These are phyloP conservation scores for Gephyroberyx darwinii DNA, from an alignment of 2,797 vertebrate genomes.

Conservation along the genomic window DNA sequence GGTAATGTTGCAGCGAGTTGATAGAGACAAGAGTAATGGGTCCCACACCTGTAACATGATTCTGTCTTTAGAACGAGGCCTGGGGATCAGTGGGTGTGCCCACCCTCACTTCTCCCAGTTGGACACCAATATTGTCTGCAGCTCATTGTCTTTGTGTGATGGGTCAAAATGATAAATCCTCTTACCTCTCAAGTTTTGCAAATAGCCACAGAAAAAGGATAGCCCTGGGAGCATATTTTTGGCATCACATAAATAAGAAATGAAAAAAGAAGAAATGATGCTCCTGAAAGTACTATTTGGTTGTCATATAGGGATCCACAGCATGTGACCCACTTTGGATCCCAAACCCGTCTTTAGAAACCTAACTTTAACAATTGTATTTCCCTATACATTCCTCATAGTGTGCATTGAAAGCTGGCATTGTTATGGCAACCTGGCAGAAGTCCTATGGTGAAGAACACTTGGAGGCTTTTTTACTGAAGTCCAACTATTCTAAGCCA, in stretches of 20 bases:
- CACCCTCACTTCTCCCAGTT: constrained; percentile 57
- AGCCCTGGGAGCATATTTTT: constrained; percentile 75
- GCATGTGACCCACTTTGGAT: constrained; percentile 15
- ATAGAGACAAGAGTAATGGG: constrained; percentile 67
- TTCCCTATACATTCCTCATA: neutral
- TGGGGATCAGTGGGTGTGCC: constrained; percentile 63
- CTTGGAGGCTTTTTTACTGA: constrained; percentile 46
- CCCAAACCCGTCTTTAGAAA: neutral
- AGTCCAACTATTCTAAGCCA: constrained; percentile 62
- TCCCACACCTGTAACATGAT: constrained; percentile 75
- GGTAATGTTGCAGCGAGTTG: constrained; percentile 43
- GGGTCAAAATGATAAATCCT: constrained; percentile 77
- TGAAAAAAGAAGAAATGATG: constrained; percentile 54
- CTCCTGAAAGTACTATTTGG: constrained; percentile 48
- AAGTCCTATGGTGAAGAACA: constrained; percentile 53
- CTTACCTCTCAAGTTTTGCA: constrained; percentile 61
- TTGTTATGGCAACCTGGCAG: neutral
- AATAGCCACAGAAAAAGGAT: constrained; percentile 72
- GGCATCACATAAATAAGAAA: constrained; percentile 75
- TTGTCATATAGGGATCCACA: constrained; percentile 14
- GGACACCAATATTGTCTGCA: constrained; percentile 60
- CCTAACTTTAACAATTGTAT: neutral
- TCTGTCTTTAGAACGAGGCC: constrained; percentile 64
- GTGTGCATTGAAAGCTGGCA: neutral
- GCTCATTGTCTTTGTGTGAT: constrained; percentile 76